Evolutionary conservation across 2,888 invertebrate genomes (phyloP), one percentile per base, ranked within the genome.

Genomic region (Agapostemon virescens): DNA sequence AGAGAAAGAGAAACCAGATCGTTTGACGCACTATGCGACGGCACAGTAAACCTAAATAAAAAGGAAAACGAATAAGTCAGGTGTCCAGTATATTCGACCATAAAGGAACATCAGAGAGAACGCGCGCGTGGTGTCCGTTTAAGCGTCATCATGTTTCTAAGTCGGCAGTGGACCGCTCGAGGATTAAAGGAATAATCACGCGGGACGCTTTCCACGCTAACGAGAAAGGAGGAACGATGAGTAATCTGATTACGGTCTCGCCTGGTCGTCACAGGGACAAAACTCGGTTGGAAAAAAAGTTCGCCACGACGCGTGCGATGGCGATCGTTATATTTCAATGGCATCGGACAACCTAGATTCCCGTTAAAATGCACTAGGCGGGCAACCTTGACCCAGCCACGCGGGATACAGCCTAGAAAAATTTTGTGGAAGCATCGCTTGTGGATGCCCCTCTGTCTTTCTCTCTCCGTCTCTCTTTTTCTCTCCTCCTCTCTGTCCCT

Each of bases 331-430:
- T 81, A 71, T 82, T 82, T 72, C 72, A 49, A 20, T 77, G 74
- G 82, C 70, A 82, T 73, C 82, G 67, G 74, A 64, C 74, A 78
- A 78, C 74, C 78, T 66, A 75, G 73, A 82, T 83, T 81, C 72
- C 55, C 30, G 66, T 49, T 78, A 72, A 77, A 82, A 82, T 63
- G 71, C 74, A 67, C 69, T 63, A 40, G 36, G 63, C 58, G 67
- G 33, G 38, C 45, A 78, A 83, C 82, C 82, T 83, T 83, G 82
- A 83, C 82, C 82, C 70, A 72, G 66, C 70, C 5, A 26, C 61
- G 58, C 55, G 52, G 49, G 45, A 80, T 58, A 58, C 40, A 20
- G 40, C 36, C 30, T 42, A 52, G 78, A 81, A 82, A 82, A 82
- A 71, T 74, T 69, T 82, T 63, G 77, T 33, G 74, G 64, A 66